A percentile compares a stretch with the other conserved stretches of the same genome.
Evolutionary conservation across 2,797 vertebrate genomes (phyloP).

Genomic region (Parauchenoglanis punctatus): DNA sequence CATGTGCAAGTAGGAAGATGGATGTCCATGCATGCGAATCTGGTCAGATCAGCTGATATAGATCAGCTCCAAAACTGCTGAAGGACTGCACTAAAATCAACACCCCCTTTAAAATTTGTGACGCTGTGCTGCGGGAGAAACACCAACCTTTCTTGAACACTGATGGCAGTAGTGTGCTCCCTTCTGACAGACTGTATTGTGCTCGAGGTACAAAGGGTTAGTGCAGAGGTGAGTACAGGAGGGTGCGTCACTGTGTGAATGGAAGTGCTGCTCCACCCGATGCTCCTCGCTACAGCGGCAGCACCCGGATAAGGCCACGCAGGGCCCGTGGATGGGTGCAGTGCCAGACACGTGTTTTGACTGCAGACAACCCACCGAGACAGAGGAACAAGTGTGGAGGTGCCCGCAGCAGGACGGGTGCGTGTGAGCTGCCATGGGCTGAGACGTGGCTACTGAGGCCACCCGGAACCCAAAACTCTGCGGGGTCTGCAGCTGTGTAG

Average conservation of each 20-base stretch:
- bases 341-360: slow-evolving; percentile 42
- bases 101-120: not conserved
- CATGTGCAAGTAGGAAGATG: not conserved
- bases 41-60: no score
- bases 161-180: slow-evolving; percentile 90
- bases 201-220: slow-evolving; percentile 88
- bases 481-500: slow-evolving; percentile 52
- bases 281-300: slow-evolving; percentile 58
- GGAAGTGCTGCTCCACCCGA: slow-evolving; percentile 65
- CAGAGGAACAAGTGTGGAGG: slow-evolving; percentile 73
- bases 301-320: slow-evolving; percentile 56
- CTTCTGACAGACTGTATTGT: slow-evolving; percentile 83
- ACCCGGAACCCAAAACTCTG: slow-evolving; percentile 62
- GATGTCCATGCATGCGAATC: no score
- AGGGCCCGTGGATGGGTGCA: slow-evolving; percentile 61
- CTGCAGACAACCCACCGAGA: slow-evolving; percentile 63
- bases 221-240: slow-evolving; percentile 83
- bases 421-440: slow-evolving; percentile 70
- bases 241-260: slow-evolving; percentile 63
- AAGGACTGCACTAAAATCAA: not conserved
- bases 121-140: not conserved
- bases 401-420: slow-evolving; percentile 81
- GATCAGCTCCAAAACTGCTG: not conserved
- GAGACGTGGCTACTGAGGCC: slow-evolving; percentile 71
- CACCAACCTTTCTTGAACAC: slow-evolving; percentile 93